phyloP scores from a whole-genome alignment of 2,113 vertebrate species.

The Pardalotus punctatus region DNA sequence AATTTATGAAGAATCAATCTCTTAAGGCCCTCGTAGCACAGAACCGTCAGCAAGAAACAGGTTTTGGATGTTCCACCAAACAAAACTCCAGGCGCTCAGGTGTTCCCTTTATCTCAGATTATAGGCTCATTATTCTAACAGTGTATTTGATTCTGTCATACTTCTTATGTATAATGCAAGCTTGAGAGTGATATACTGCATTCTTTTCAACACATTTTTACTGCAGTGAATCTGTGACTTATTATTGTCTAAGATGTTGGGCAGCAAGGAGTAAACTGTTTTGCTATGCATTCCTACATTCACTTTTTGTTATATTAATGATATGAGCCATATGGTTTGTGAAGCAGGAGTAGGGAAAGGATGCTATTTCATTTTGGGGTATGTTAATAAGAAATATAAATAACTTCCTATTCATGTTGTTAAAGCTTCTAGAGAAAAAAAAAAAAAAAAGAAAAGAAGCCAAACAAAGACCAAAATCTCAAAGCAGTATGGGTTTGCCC shows the following conservation, averaged over 20 bases:
- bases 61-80: background rate
- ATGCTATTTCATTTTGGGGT: background rate
- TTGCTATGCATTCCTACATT: background rate
- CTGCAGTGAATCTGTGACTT: background rate
- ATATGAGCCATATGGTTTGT: background rate
- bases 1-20: background rate
- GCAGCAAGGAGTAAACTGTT: background rate
- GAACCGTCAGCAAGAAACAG: background rate
- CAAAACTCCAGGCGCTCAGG: background rate
- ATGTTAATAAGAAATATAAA: background rate
- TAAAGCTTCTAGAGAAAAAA: background rate
- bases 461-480: background rate
- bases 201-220: background rate
- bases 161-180: background rate
- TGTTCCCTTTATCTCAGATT: background rate
- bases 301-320: background rate
- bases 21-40: background rate
- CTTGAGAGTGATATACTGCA: background rate
- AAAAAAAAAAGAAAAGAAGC: background rate
- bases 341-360: background rate
- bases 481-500: background rate
- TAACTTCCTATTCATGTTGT: background rate
- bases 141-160: background rate
- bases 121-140: background rate
- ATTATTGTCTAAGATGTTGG: background rate